A percentile compares a stretch with the other conserved stretches of the same genome.
phyloP scores from a whole-genome alignment of 2,888 invertebrate species.

The Nebria salina region DNA sequence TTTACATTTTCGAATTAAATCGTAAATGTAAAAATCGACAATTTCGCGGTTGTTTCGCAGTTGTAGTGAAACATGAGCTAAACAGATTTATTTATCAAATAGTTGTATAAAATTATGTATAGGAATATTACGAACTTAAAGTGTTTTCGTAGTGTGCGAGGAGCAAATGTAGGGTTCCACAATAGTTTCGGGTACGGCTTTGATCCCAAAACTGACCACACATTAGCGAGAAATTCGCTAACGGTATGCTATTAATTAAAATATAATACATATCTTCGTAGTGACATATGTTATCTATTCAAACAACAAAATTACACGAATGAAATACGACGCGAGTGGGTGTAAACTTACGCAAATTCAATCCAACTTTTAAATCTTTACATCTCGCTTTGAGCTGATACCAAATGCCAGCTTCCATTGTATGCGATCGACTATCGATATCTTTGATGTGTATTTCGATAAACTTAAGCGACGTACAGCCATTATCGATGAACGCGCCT shows the following conservation, averaged over 20 bases:
- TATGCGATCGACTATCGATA: slow-evolving; percentile 61
- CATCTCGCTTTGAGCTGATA: slow-evolving; percentile 39
- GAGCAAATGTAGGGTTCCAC: slow-evolving; percentile 60
- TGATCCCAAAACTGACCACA: slow-evolving; percentile 64
- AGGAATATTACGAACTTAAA: slow-evolving; percentile 57
- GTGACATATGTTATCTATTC: slow-evolving; percentile 61
- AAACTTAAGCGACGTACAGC: slow-evolving; percentile 56
- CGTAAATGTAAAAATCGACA: slow-evolving; percentile 62
- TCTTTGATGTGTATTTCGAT: slow-evolving; percentile 62
- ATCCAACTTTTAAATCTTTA: slow-evolving; percentile 60
- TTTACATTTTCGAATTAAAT: slow-evolving; percentile 60
- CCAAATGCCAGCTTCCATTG: slow-evolving; percentile 62
- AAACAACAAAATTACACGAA: slow-evolving; percentile 38
- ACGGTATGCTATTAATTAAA: slow-evolving; percentile 62
- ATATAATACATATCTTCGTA: slow-evolving; percentile 63
- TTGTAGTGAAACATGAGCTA: slow-evolving; percentile 58
- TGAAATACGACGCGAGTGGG: slow-evolving; percentile 18
- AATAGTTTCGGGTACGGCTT: slow-evolving; percentile 62
- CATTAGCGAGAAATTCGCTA: slow-evolving; percentile 62
- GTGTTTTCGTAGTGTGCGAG: slow-evolving; percentile 61
- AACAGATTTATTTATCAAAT: neutral
- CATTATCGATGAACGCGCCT: slow-evolving; percentile 60
- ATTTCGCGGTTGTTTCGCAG: slow-evolving; percentile 63
- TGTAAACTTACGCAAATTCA: slow-evolving; percentile 51
- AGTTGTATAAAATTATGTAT: neutral